A percentile compares a stretch with the other conserved stretches of the same genome.
Evolutionary conservation across 1,140 invertebrate species (phyloP).

Genomic region (honey bee (Apis mellifera)): Amel_HAv3.1 CM009934.2:12664001-12664500

Average conservation of each 20-base stretch:
- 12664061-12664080: conserved; percentile 92
- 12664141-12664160: conserved; percentile 89
- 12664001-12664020: conserved; percentile 78
- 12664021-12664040: conserved; percentile 86
- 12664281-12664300: conserved; percentile 78
- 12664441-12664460: conserved; percentile 92
- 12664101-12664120: conserved; percentile 84
- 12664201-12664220: conserved; percentile 82
- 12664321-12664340: conserved; percentile 84
- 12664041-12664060: conserved; percentile 93
- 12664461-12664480: conserved; percentile 93
- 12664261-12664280: conserved; percentile 87
- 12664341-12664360: conserved; percentile 88
- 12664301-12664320: conserved; percentile 89
- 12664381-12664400: conserved; percentile 81
- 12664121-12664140: conserved; percentile 83
- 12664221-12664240: conserved; percentile 86
- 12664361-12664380: conserved; percentile 82
- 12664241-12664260: conserved; percentile 93
- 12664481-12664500: conserved; percentile 88
- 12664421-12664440: conserved; percentile 88
- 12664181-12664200: conserved; percentile 73
- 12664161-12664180: conserved; percentile 78
- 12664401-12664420: conserved; percentile 81
- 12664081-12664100: conserved; percentile 91